Base-by-base conservation (phyloP, 2,113 vertebrate genomes). In the Eudorcas thomsonii region DNA sequence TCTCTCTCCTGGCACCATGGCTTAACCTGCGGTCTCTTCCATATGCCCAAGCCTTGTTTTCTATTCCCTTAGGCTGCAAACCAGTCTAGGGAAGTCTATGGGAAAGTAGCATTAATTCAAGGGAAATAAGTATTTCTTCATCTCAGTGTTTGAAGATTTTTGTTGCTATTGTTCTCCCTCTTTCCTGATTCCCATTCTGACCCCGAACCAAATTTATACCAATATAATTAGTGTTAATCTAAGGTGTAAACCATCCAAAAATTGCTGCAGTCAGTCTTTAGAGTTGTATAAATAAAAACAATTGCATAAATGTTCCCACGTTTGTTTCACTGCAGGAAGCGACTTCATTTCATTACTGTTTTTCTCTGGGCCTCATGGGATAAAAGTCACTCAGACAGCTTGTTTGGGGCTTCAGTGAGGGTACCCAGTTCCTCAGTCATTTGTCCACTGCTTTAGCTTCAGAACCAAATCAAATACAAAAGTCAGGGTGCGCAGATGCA, bases 221-320 rank as follows among this genome's bases (percentile, higher is more conserved):
- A 96, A 60, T 97, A 96, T 90, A 98, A 98, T 97, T 97, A 98
- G 84, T 94, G 96, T 98, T 98, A 96, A 98, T 97, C 90, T 96
- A 94, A 93, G 96, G 62, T 86, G 96, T 91, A 85, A 55, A 83
- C 88, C 74, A 74, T 77, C 45, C 52, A 83, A 96, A 95, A 82
- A 77, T 96, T 67, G 97, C 93, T 62, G 7, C 96, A 16, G 28
- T 83, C 59, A 16, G 0, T 96, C 97, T 97, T 97, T 96, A 97
- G 91, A 96, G 91, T 94, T 97, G 97, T 97, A 97, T 92, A 93
- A 98, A 98, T 98, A 98, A 98, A 98, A 97, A 59, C 85, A 96
- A 57, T 57, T 91, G 48, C 89, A 57, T 96, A 94, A 85, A 83
- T 36, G 33, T 92, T 92, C 55, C 81, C 50, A 90, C 11, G 48